Evolutionary conservation across 2,113 vertebrate species (phyloP).

Genomic region (Butorides virescens): DNA sequence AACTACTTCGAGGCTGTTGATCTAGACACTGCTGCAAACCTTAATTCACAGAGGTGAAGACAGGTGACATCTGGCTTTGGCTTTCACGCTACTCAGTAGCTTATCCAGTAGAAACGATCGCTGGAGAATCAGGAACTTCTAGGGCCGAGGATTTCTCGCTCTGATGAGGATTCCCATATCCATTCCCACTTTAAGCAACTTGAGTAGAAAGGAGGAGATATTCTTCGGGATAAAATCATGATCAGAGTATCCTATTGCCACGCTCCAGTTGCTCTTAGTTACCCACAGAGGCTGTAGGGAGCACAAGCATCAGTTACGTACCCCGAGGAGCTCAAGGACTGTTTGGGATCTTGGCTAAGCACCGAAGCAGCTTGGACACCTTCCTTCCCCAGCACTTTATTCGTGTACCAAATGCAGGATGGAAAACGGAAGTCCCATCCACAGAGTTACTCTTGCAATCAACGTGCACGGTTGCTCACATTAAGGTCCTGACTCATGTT

Average conservation of each 20-base stretch:
- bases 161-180: accelerated
- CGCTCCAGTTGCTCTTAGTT: neutral
- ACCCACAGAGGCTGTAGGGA: neutral
- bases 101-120: neutral
- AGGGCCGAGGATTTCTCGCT: neutral
- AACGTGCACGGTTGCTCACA: neutral
- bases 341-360: neutral
- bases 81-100: neutral
- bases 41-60: neutral
- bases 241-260: neutral
- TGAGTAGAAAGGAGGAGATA: neutral
- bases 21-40: neutral
- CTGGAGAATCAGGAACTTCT: neutral
- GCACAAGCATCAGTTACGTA: neutral
- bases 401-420: neutral
- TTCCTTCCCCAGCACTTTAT: neutral
- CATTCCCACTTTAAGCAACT: neutral
- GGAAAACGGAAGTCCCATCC: neutral
- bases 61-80: neutral
- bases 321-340: neutral
- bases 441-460: neutral
- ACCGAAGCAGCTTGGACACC: neutral
- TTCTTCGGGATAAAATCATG: neutral
- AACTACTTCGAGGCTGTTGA: neutral
- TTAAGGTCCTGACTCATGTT: neutral